Evolutionary conservation across 2,113 vertebrate genomes (phyloP).

Genomic region (Heterochromis multidens): DNA sequence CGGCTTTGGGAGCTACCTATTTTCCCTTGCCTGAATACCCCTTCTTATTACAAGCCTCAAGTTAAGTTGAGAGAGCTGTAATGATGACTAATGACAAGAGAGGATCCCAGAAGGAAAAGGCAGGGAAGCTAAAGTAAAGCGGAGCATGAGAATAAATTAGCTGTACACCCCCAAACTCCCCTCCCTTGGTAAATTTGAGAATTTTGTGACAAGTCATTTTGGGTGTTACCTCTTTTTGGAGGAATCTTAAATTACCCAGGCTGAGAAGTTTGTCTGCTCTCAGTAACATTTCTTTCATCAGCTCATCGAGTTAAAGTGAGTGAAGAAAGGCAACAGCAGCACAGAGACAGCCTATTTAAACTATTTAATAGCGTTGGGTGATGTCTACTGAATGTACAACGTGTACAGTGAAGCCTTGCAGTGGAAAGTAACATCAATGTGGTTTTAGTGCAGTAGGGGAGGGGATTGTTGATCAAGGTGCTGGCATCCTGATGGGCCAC

Average conservation of each 20-base stretch:
- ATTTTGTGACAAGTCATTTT: slow-evolving; percentile 42
- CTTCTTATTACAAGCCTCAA: slow-evolving; percentile 53
- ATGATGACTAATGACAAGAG: slow-evolving; percentile 59
- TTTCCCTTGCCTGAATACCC: slow-evolving; percentile 23
- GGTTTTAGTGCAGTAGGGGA: neutral
- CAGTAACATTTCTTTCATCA: slow-evolving; percentile 19
- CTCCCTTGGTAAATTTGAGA: slow-evolving; percentile 10
- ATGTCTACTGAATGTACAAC: neutral
- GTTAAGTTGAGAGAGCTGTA: slow-evolving; percentile 50
- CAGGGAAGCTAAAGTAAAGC: slow-evolving; percentile 7
- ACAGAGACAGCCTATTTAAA: slow-evolving; percentile 15
- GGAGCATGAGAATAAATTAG: slow-evolving; percentile 24
- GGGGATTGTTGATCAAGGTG: neutral
- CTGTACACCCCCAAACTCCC: neutral
- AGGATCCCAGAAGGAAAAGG: slow-evolving; percentile 29
- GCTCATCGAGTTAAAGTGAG: slow-evolving; percentile 46
- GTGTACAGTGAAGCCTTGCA: neutral
- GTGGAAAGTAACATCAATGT: neutral
- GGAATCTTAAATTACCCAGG: slow-evolving; percentile 19
- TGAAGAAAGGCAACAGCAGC: slow-evolving; percentile 38
- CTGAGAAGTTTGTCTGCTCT: slow-evolving; percentile 23
- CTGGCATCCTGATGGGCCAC: neutral
- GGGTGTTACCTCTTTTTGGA: slow-evolving; percentile 8
- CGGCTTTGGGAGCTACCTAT: slow-evolving; percentile 41
- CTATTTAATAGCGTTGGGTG: neutral